Conservation (phyloP, 2,797 vertebrate genomes). For the Jordanella pulchra region DNA sequence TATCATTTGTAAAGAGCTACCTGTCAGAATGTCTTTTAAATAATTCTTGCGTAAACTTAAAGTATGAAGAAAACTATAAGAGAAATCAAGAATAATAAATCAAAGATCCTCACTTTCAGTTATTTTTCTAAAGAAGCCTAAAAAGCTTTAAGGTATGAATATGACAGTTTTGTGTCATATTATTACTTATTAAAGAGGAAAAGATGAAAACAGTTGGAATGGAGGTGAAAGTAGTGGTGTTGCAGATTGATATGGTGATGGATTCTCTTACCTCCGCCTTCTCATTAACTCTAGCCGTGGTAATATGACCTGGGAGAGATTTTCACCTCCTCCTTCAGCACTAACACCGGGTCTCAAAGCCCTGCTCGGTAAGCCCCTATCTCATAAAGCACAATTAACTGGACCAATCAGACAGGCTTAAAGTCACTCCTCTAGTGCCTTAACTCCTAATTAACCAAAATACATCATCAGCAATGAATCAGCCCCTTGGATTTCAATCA, state of each 20-base stretch:
- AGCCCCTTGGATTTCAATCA: conserved; percentile 76
- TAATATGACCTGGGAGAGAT: conserved; percentile 80
- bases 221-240: conserved; percentile 65
- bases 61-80: conserved; percentile 4
- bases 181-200: conserved; percentile 62
- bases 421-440: conserved; percentile 80
- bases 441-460: conserved; percentile 84
- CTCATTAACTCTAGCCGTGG: conserved; percentile 79
- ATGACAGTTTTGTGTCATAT: conserved; percentile 46
- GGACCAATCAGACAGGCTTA: conserved; percentile 84
- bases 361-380: conserved; percentile 70
- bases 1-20: conserved; percentile 45
- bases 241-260: conserved; percentile 76
- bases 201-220: conserved; percentile 48
- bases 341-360: conserved; percentile 72
- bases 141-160: conserved; percentile 20
- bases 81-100: not conserved
- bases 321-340: conserved; percentile 77
- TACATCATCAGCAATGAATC: conserved; percentile 81
- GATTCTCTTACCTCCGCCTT: conserved; percentile 79
- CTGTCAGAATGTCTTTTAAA: conserved; percentile 12
- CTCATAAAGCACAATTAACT: conserved; percentile 85
- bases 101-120: conserved; percentile 6
- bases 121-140: conserved; percentile 12
- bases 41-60: conserved; percentile 16